Percentiles rank a stretch among this genome's conserved stretches.
phyloP scores from a whole-genome alignment of 2,797 vertebrate genomes.

The Catamblyrhynchus diadema region DNA sequence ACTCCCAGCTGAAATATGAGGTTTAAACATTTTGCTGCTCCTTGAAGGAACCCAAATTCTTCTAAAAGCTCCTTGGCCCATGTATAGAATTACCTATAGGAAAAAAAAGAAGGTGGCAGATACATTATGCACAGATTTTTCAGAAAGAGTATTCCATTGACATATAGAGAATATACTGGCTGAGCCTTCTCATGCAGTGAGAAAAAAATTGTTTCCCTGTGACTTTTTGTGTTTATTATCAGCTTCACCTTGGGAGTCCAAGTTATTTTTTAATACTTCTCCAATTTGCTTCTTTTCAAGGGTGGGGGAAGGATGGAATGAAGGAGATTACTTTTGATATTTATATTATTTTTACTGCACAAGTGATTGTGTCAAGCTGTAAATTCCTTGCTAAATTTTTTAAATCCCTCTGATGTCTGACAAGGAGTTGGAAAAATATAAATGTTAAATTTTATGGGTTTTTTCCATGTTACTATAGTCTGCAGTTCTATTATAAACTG shows the following conservation, averaged over 20 bases:
- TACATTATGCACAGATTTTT: not conserved
- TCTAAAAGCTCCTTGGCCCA: not conserved
- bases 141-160: not conserved
- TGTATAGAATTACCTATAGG: not conserved
- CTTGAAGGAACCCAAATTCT: not conserved
- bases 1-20: not conserved
- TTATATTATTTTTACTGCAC: slow-evolving; percentile 42
- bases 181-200: not conserved
- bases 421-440: slow-evolving; percentile 71
- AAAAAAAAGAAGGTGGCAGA: not conserved
- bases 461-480: slow-evolving; percentile 64
- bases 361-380: slow-evolving; percentile 60
- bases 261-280: slow-evolving; percentile 11
- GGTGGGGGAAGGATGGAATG: not conserved
- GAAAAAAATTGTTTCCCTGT: not conserved
- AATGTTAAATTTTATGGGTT: slow-evolving; percentile 66
- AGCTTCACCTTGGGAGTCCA: not conserved
- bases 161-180: not conserved
- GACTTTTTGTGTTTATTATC: not conserved
- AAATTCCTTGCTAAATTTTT: slow-evolving; percentile 69
- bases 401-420: slow-evolving; percentile 70
- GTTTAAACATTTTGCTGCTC: not conserved
- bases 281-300: not conserved
- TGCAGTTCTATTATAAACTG: slow-evolving; percentile 69
- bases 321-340: slow-evolving; percentile 26